phyloP scores from a whole-genome alignment of 2,113 vertebrate genomes.

The Pelusios castaneus region DNA sequence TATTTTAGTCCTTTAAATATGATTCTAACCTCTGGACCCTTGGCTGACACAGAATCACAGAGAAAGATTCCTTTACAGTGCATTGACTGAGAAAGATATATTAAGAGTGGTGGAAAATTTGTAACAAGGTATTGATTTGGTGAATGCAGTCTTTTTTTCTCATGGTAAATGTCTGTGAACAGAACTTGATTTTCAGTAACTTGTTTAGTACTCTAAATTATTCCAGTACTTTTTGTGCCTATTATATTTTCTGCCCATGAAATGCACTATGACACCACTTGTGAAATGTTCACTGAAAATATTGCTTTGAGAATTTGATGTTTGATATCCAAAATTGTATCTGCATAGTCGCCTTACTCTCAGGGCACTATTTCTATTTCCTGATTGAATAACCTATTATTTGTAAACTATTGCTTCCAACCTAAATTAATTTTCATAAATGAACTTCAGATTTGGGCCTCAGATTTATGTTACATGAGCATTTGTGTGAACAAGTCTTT shows the following conservation, averaged over 20 bases:
- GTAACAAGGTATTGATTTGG: background rate
- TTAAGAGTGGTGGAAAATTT: background rate
- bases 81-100: background rate
- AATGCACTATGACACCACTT: background rate
- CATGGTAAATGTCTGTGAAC: background rate
- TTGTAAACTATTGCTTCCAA: background rate
- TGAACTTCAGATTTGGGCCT: background rate
- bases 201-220: rapidly evolving
- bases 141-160: background rate
- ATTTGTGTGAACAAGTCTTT: background rate
- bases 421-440: background rate
- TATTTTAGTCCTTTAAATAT: background rate
- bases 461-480: background rate
- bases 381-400: background rate
- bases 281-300: background rate
- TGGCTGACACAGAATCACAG: background rate
- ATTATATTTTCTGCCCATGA: background rate
- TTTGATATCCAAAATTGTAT: background rate
- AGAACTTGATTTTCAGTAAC: background rate
- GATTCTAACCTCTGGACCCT: background rate
- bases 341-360: background rate
- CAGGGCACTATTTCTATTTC: background rate
- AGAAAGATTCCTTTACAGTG: background rate
- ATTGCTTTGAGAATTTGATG: background rate
- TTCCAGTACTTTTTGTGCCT: background rate